These are phyloP conservation scores for Panagrolaimus sp. DNA, from an alignment of 1,140 invertebrate species.

Conservation along the genomic window DNA sequence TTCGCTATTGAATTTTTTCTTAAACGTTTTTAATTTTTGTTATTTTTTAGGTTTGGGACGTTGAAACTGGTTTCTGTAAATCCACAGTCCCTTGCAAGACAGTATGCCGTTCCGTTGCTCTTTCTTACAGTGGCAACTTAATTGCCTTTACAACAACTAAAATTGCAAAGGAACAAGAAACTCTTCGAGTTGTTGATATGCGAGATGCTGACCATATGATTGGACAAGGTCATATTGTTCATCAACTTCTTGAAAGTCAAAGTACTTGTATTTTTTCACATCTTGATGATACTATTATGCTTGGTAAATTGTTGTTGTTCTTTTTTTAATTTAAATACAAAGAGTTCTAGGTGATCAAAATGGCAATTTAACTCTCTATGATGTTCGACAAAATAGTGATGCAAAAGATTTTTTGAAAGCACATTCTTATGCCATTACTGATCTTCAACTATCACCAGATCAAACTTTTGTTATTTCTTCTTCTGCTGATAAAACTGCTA, in stretches of 20 bases:
- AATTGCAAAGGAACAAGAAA: constrained; percentile 37
- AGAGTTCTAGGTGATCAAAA: constrained; percentile 44
- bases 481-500: constrained; percentile 56
- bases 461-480: constrained; percentile 53
- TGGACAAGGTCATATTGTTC: constrained; percentile 8
- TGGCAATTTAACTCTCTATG: constrained; percentile 47
- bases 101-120: constrained; percentile 48
- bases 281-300: constrained; percentile 51
- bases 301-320: constrained; percentile 30
- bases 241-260: constrained; percentile 25
- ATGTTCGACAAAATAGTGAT: constrained; percentile 45
- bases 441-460: constrained; percentile 55
- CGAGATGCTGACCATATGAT: constrained; percentile 46
- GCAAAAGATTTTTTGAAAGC: constrained; percentile 43
- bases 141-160: constrained; percentile 53
- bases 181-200: constrained; percentile 45
- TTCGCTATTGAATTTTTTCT: no score
- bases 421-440: constrained; percentile 47
- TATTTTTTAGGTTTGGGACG: constrained; percentile 55
- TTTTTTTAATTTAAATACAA: background rate
- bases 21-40: no score
- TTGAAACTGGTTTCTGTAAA: constrained; percentile 45
- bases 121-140: constrained; percentile 57
- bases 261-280: constrained; percentile 46
- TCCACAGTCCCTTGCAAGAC: constrained; percentile 35